These are phyloP conservation scores for Neoseiulus cucumeris DNA, from an alignment of 1,140 invertebrate genomes.

Conservation along the genomic window DNA sequence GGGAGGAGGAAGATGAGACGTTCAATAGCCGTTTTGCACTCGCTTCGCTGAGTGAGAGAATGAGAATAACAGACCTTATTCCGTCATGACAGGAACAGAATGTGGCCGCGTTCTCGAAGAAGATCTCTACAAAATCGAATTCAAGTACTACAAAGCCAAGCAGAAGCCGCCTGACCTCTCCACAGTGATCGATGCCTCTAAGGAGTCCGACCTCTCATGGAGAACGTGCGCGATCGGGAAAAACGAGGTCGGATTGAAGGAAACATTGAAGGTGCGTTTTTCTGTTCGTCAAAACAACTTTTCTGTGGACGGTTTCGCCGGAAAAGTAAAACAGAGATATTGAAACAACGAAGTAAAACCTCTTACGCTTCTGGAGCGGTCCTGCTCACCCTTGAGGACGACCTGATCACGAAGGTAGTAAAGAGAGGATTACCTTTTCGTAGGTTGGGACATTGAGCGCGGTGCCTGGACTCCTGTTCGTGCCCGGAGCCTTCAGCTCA, in stretches of 20 bases:
- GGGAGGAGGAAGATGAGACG: no score
- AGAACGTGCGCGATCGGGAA: neutral
- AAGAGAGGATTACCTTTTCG: constrained; percentile 20
- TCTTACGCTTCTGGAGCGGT: no score
- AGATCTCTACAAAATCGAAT: constrained; percentile 24
- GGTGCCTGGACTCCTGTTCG: constrained; percentile 30
- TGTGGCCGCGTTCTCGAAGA: neutral
- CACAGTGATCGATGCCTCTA: constrained; percentile 24
- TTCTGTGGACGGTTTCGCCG: no score
- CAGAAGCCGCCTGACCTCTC: constrained; percentile 21
- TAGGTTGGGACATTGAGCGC: constrained; percentile 23
- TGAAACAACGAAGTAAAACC: no score
- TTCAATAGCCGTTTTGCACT: no score
- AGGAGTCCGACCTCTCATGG: neutral
- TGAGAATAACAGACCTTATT: no score
- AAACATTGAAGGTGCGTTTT: constrained; percentile 15
- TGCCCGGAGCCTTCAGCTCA: constrained; percentile 58
- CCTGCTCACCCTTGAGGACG: no score
- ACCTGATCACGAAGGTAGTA: no score
- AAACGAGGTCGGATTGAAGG: neutral
- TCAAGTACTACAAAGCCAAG: constrained; percentile 27
- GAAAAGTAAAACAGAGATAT: no score
- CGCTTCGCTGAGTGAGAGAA: no score
- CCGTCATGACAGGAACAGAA: no score
- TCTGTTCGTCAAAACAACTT: no score